Evolutionary conservation across 1,140 invertebrate genomes (phyloP).

Genomic region (Eciton burchellii): DNA sequence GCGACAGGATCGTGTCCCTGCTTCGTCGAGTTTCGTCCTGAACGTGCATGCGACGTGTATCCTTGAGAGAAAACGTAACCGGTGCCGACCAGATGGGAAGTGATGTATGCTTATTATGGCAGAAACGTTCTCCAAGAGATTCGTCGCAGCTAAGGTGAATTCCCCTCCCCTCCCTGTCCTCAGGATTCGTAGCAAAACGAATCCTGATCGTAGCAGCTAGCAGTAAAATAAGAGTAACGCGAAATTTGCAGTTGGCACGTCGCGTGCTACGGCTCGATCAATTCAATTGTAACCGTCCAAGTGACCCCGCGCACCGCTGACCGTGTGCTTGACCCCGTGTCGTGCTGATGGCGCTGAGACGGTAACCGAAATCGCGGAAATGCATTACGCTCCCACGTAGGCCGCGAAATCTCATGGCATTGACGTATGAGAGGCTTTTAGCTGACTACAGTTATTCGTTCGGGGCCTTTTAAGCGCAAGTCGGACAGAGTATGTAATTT

Average conservation of each 20-base stretch:
- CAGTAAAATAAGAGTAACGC: no score
- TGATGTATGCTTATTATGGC: slow-evolving; percentile 84
- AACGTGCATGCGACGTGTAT: slow-evolving; percentile 49
- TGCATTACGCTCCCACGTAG: neutral
- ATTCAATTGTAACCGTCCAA: neutral
- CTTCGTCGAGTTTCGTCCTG: slow-evolving; percentile 8
- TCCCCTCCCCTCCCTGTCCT: no score
- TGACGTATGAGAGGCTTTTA: slow-evolving; percentile 72
- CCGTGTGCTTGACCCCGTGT: no score
- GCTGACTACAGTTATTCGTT: slow-evolving; percentile 71
- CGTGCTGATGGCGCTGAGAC: no score
- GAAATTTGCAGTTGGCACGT: no score
- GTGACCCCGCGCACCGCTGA: neutral
- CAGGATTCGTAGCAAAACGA: neutral
- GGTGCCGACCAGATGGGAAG: slow-evolving; percentile 75
- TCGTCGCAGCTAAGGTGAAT: slow-evolving; percentile 80
- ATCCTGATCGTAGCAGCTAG: neutral
- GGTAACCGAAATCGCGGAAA: slow-evolving; percentile 1
- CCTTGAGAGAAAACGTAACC: slow-evolving; percentile 66
- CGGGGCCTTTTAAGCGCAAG: slow-evolving; percentile 72
- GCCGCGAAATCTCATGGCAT: slow-evolving; percentile 69
- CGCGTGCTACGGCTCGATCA: no score
- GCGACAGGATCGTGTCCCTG: slow-evolving; percentile 34
- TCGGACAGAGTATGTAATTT: slow-evolving; percentile 73
- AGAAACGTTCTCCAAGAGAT: slow-evolving; percentile 80